phyloP scores from a whole-genome alignment of 2,797 vertebrate genomes.

The Iguana delicatissima region DNA sequence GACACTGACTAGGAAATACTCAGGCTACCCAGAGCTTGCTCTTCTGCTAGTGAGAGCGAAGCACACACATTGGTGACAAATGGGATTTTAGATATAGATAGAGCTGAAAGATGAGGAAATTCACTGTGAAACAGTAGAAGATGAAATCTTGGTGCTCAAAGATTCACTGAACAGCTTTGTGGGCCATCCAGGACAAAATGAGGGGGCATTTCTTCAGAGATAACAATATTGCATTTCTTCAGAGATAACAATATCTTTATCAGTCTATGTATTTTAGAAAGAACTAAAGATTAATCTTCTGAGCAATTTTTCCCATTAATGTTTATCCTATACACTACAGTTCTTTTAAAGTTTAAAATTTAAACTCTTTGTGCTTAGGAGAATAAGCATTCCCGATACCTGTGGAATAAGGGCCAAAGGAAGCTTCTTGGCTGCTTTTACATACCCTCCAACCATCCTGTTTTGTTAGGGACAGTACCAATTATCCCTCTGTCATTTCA shows the following conservation, averaged over 20 bases:
- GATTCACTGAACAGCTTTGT: conserved; percentile 28
- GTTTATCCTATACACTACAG: background rate
- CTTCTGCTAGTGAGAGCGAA: background rate
- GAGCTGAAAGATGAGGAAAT: background rate
- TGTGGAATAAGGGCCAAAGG: background rate
- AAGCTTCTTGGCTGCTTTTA: background rate
- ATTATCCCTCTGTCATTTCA: no score
- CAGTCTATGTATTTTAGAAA: background rate
- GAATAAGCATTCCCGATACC: background rate
- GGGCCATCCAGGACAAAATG: conserved; percentile 12
- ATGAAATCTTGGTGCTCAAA: conserved; percentile 21
- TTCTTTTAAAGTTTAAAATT: background rate
- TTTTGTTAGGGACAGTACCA: no score
- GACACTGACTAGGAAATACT: background rate
- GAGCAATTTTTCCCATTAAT: background rate
- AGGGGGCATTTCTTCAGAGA: background rate
- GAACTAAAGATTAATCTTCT: background rate
- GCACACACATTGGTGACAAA: background rate
- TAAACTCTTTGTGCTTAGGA: background rate
- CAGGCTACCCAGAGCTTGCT: background rate
- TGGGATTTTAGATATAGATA: conserved; percentile 46
- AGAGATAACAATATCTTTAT: background rate
- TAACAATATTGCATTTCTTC: background rate
- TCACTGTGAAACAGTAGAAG: background rate
- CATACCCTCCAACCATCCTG: no score